These are phyloP conservation scores for Electrona antarctica DNA, from an alignment of 2,113 vertebrate species.

Conservation along the genomic window DNA sequence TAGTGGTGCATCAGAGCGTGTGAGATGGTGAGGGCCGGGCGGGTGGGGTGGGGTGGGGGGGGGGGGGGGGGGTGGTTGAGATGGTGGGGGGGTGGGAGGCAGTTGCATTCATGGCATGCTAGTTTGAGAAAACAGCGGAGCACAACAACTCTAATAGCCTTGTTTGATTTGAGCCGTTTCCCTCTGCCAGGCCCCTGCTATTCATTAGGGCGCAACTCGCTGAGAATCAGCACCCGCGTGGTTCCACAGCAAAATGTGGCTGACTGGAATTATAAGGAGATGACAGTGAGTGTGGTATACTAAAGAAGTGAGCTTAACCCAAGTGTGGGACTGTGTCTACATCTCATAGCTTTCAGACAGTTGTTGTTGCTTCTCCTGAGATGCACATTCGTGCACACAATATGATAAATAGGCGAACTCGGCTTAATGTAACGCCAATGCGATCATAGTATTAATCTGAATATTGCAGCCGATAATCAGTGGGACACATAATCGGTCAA, in stretches of 20 bases:
- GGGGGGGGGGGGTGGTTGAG: background rate
- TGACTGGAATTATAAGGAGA: slow-evolving; percentile 57
- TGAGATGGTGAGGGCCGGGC: slow-evolving; percentile 14
- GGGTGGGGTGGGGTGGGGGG: background rate
- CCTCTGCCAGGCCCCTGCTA: slow-evolving; percentile 52
- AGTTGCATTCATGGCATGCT: slow-evolving; percentile 19
- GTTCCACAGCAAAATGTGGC: slow-evolving; percentile 22
- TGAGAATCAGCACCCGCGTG: slow-evolving; percentile 8
- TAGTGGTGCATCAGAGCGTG: background rate
- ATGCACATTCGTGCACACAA: no score
- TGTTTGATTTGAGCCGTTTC: slow-evolving; percentile 13
- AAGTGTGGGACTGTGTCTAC: no score
- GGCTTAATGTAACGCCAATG: no score
- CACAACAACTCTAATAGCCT: slow-evolving; percentile 34
- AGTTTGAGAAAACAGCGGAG: slow-evolving; percentile 24
- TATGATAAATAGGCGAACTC: no score
- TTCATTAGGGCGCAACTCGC: slow-evolving; percentile 44
- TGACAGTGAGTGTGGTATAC: background rate
- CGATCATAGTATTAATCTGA: no score
- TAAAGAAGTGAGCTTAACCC: background rate
- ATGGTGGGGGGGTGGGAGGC: background rate
- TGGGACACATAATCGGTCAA: no score
- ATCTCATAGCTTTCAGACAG: no score
- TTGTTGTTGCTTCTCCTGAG: no score
- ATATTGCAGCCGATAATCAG: no score